These are phyloP conservation scores for Stenodema calcarata DNA, from an alignment of 2,888 invertebrate species.

Conservation along the genomic window DNA sequence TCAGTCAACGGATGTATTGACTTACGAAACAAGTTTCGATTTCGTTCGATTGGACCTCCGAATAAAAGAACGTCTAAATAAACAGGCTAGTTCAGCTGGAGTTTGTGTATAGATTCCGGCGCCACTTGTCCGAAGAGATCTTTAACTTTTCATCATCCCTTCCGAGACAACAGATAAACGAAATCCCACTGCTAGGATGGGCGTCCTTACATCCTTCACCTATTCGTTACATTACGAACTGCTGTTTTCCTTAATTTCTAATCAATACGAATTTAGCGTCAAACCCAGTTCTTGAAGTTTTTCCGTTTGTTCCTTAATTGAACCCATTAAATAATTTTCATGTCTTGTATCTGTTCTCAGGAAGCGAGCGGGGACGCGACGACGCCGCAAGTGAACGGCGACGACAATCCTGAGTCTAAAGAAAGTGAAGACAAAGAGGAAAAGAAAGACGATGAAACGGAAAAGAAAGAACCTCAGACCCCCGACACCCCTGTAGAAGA, in stretches of 20 bases:
- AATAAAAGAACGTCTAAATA: background rate
- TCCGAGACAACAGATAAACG: too few species aligned
- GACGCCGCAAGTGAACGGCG: slow-evolving; percentile 33
- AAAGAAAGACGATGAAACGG: slow-evolving; percentile 47
- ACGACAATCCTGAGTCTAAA: slow-evolving; percentile 7
- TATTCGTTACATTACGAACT: background rate
- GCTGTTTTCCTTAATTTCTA: background rate
- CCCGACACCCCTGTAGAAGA: slow-evolving; percentile 49
- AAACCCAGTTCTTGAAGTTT: too few species aligned
- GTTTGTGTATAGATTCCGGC: background rate
- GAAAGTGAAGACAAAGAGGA: slow-evolving; percentile 2
- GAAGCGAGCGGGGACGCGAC: slow-evolving; percentile 30
- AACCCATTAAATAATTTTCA: background rate
- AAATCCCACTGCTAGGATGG: too few species aligned
- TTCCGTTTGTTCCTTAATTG: too few species aligned
- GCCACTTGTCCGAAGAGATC: background rate
- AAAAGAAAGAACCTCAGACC: slow-evolving; percentile 48
- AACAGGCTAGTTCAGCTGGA: background rate
- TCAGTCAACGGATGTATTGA: background rate
- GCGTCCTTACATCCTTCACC: background rate
- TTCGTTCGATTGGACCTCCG: background rate
- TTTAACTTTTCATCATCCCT: too few species aligned
- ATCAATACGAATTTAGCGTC: too few species aligned
- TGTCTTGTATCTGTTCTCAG: background rate
- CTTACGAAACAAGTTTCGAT: background rate